These are phyloP conservation scores for Ctenicera cuprea DNA, from an alignment of 2,888 invertebrate genomes.

Conservation along the genomic window DNA sequence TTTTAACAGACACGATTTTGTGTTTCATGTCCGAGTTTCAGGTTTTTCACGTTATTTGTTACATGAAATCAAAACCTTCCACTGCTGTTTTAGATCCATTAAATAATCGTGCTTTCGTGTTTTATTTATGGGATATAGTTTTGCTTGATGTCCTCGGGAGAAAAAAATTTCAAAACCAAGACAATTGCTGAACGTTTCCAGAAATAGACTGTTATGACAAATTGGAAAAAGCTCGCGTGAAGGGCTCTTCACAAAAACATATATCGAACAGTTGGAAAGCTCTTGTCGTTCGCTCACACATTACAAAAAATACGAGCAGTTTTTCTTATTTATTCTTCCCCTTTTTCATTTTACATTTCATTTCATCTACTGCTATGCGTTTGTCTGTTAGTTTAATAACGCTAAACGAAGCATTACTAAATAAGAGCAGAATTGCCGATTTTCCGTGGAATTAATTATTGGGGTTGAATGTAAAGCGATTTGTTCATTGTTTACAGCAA, in stretches of 20 bases:
- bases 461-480: too few species aligned
- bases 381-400: slow-evolving; percentile 8
- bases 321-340: slow-evolving; percentile 25
- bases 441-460: background rate
- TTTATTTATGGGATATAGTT: too few species aligned
- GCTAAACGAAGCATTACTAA: background rate
- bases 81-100: too few species aligned
- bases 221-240: slow-evolving; percentile 30
- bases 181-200: slow-evolving; percentile 2
- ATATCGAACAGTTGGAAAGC: slow-evolving; percentile 30
- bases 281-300: slow-evolving; percentile 28
- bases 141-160: too few species aligned
- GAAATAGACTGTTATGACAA: slow-evolving; percentile 15
- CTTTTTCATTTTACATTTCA: slow-evolving; percentile 38
- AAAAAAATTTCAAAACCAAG: background rate
- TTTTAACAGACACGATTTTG: too few species aligned
- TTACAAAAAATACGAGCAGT: slow-evolving; percentile 12
- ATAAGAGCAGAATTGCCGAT: too few species aligned
- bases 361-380: background rate
- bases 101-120: too few species aligned
- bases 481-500: too few species aligned
- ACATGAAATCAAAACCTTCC: too few species aligned
- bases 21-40: too few species aligned
- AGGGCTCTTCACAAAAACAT: slow-evolving; percentile 20
- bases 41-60: too few species aligned